Conservation (phyloP, 1,140 invertebrate genomes). For the Doryteuthis pealeii region DNA sequence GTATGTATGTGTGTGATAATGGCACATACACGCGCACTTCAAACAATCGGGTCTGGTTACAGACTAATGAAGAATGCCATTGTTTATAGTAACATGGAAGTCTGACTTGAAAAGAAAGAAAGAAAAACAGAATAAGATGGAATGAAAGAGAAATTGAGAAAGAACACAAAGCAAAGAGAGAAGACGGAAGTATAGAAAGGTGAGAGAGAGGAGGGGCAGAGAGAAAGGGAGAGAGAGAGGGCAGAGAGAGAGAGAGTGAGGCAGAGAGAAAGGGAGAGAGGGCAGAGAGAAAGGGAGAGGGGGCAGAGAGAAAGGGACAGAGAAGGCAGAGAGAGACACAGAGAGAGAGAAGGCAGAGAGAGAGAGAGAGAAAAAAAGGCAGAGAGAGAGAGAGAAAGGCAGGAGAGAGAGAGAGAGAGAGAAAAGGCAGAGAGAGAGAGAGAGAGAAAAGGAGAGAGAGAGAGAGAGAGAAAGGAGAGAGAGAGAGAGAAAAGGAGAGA, state of each 20-base stretch:
- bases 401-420: background rate
- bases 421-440: background rate
- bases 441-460: background rate
- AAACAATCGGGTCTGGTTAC: too few species aligned
- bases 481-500: background rate
- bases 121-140: too few species aligned
- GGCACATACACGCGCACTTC: too few species aligned
- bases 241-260: slow-evolving; percentile 18
- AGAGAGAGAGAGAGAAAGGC: background rate
- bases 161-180: background rate
- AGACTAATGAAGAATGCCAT: background rate
- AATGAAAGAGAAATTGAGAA: too few species aligned
- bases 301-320: background rate
- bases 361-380: background rate
- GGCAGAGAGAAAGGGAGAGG: background rate
- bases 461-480: background rate
- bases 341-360: background rate
- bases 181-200: background rate
- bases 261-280: slow-evolving; percentile 8
- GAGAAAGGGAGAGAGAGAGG: slow-evolving; percentile 1
- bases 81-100: too few species aligned
- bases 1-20: too few species aligned
- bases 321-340: background rate
- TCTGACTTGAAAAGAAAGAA: too few species aligned
- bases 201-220: background rate